A percentile compares a stretch with the other conserved stretches of the same genome.
phyloP scores from a whole-genome alignment of 1,140 invertebrate species.

The Monomorium pharaonis region DNA sequence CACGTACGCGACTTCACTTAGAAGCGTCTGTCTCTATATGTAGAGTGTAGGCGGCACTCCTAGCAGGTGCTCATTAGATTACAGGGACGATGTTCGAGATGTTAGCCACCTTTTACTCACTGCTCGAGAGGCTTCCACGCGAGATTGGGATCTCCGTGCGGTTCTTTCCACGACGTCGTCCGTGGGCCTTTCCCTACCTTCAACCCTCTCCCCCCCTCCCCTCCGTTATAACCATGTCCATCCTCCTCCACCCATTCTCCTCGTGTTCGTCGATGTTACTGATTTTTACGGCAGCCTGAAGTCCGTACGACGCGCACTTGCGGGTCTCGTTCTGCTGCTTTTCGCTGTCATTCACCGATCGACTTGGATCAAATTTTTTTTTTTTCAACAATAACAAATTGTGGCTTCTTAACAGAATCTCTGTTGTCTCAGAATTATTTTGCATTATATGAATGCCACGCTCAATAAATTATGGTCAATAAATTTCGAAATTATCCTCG shows the following conservation, averaged over 20 bases:
- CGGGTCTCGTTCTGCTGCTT: conserved; percentile 36
- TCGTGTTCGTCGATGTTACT: conserved; percentile 53
- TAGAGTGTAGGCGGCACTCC: conserved; percentile 80
- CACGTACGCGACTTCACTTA: conserved; percentile 60
- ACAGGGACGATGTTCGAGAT: conserved; percentile 82
- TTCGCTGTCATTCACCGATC: conserved; percentile 27
- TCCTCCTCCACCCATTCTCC: neutral
- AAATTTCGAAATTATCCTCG: neutral
- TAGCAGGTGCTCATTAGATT: conserved; percentile 83
- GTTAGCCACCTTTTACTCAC: conserved; percentile 83
- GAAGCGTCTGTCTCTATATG: conserved; percentile 77
- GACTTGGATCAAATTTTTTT: conserved; percentile 15
- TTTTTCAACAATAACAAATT: neutral
- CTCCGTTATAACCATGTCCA: conserved; percentile 14
- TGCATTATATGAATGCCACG: neutral
- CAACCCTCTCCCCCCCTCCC: conserved; percentile 48
- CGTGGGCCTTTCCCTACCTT: conserved; percentile 52
- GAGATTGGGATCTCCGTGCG: conserved; percentile 79
- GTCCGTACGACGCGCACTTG: conserved; percentile 47
- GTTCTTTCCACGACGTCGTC: conserved; percentile 65
- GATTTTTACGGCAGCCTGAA: conserved; percentile 62
- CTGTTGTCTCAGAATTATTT: conserved; percentile 17
- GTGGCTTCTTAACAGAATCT: conserved; percentile 33
- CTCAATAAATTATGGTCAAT: neutral
- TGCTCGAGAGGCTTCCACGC: conserved; percentile 80